Evolutionary conservation across 2,113 vertebrate species (phyloP).

Genomic region (Chelonoidis abingdonii): DNA sequence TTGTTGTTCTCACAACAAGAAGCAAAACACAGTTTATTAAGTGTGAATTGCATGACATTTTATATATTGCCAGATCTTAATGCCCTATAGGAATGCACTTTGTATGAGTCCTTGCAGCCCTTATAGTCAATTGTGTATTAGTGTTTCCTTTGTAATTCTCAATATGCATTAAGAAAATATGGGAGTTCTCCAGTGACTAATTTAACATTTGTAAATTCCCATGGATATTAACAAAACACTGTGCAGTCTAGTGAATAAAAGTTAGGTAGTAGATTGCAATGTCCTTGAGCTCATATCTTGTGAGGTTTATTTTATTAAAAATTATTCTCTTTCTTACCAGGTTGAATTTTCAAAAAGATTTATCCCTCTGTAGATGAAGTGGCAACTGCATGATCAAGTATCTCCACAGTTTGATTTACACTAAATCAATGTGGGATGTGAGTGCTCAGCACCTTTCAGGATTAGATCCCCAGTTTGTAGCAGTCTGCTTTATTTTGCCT

Average conservation of each 20-base stretch:
- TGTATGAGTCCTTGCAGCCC: constrained; percentile 12
- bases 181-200: constrained; percentile 8
- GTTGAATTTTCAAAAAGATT: background rate
- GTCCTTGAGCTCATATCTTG: background rate
- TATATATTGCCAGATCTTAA: background rate
- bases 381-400: background rate
- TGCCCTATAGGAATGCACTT: constrained; percentile 17
- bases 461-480: background rate
- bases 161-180: constrained; percentile 29
- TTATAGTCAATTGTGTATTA: constrained; percentile 57
- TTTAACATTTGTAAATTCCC: background rate
- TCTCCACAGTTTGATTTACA: background rate
- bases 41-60: background rate
- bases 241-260: background rate
- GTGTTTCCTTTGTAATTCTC: constrained; percentile 54
- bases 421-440: background rate
- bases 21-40: background rate
- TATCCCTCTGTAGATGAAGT: background rate
- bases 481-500: background rate
- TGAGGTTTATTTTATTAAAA: background rate
- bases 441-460: background rate
- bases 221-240: constrained; percentile 8
- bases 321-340: background rate
- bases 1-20: background rate
- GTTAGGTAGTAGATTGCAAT: background rate